Base-by-base conservation (phyloP, 1,140 invertebrate species). In the Sycophila sp. region DNA sequence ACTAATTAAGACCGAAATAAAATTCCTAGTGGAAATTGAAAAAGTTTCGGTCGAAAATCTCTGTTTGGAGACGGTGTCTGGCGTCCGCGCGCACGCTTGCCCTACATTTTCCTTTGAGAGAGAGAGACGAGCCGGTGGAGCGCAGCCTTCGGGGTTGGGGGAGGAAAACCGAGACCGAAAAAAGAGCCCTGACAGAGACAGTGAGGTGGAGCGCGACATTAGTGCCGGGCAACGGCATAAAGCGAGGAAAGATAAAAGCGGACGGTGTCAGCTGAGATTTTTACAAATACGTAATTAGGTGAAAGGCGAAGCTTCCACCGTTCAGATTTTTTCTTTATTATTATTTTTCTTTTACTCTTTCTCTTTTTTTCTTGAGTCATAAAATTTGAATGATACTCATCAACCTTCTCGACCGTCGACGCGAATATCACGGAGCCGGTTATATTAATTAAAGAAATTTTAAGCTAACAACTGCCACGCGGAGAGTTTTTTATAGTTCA, bases 31-130 rank as follows among this genome's bases (percentile, higher is more conserved):
- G 42, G 24, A 53, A 59, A 71, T 59, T 64, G 56, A 59, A 66
- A 65, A 65, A 40, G 53, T 59, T 60, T 60, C 34, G 24, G 15
- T 42, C 34, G 22, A 56, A 66, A 56, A 56, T 56, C 19, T 66
- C n/a, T 66, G 55, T 71, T 65, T 71, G 26, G 26, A 71, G 13
- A 71, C 55, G 62, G 40, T 26, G 56, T 19, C 56, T 65, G 62
- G 36, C 45, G 45, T 49, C 56, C 59, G 30, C n/a, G 53, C 19
- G 24, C 34, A 69, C 28, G 24, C n/a, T 55, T 72, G 70, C 15
- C 70, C 60, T 66, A 72, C 22, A 72, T 51, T 64, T 60, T 45
- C 42, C 47, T 59, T 66, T 59, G 34, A 45, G 13, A 38, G 42
- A 45, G n/a, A 17, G 42, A 38, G 17, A 47, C 13, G 36, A 22